phyloP scores from a whole-genome alignment of 2,888 invertebrate species.

The Synergus gifuensis region DNA sequence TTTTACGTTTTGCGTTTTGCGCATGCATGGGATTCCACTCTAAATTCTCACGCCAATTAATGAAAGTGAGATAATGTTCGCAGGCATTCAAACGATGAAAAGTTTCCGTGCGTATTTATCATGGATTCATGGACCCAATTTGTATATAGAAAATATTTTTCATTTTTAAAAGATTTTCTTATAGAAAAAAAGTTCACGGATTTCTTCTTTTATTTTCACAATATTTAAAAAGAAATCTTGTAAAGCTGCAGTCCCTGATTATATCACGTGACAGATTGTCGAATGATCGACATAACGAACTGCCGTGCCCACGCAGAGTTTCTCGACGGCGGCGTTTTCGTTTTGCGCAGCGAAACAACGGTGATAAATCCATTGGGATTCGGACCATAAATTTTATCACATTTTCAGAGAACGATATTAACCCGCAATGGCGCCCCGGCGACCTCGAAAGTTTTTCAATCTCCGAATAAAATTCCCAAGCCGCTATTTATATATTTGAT shows the following conservation, averaged over 20 bases:
- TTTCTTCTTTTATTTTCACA: too few relatives aligned
- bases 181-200: too few relatives aligned
- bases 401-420: slow-evolving; percentile 50
- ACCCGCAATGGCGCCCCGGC: slow-evolving; percentile 45
- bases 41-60: too few relatives aligned
- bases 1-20: too few relatives aligned
- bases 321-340: slow-evolving; percentile 13
- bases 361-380: slow-evolving; percentile 59
- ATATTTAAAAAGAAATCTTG: background rate
- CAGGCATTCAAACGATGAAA: too few relatives aligned
- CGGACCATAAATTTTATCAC: slow-evolving; percentile 56
- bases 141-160: too few relatives aligned
- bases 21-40: too few relatives aligned
- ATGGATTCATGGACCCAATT: too few relatives aligned
- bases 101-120: too few relatives aligned
- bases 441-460: slow-evolving; percentile 57
- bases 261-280: background rate
- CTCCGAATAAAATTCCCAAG: slow-evolving; percentile 51
- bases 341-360: slow-evolving; percentile 40
- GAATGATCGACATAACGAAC: slow-evolving; percentile 21
- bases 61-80: too few relatives aligned
- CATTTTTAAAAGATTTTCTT: too few relatives aligned
- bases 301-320: background rate
- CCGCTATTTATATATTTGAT: slow-evolving; percentile 50
- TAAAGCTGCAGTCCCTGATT: background rate